Base-by-base conservation (phyloP, 2,113 vertebrate genomes). In the Campylomormyrus tamandua region DNA sequence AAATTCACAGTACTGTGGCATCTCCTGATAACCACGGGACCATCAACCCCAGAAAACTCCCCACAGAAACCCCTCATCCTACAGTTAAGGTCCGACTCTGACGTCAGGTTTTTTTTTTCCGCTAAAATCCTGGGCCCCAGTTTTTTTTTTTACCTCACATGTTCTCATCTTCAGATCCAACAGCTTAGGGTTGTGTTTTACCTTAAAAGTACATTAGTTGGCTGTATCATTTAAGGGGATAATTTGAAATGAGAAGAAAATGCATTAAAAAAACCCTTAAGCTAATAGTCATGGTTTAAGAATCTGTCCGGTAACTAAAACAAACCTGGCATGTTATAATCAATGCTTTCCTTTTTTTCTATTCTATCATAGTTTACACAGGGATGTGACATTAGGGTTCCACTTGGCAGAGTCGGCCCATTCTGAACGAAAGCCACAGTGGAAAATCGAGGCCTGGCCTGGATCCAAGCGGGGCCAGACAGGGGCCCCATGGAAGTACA, bases 241-340 rank as follows among this genome's bases (percentile, higher is more conserved):
- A 83, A 50, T 86, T 86, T 48, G 48, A 56, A 89, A 42, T 17
- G 15, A 42, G 31, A 19, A 19, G 6, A 19, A 89, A 50, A 74
- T 2, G 24, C 52, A 49, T 8, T 21, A 1, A 15, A 15, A 66
- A 87, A 58, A 2, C 1, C 19, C 66, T 89, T 89, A 2, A 77
- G 74, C 45, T 86, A 46, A 91, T 74, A 90, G 84, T 83, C 89
- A 89, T 87, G 90, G 87, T 90, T 91, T 53, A 89, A 89, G 90
- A 92, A 91, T 89, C 52, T 91, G 91, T 88, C n/a, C 52, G 90
- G 45, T 45, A 88, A 93, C 87, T 91, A 80, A 92, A 93, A 95
- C 93, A 94, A 94, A 94, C 93, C 88, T 91, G 90, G 88, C 88
- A 87, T 93, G 94, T 88, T 87, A 53, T 52, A 66, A 88, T 83